Conservation (phyloP, 2,888 invertebrate species). For the Anticlea derivata region DNA sequence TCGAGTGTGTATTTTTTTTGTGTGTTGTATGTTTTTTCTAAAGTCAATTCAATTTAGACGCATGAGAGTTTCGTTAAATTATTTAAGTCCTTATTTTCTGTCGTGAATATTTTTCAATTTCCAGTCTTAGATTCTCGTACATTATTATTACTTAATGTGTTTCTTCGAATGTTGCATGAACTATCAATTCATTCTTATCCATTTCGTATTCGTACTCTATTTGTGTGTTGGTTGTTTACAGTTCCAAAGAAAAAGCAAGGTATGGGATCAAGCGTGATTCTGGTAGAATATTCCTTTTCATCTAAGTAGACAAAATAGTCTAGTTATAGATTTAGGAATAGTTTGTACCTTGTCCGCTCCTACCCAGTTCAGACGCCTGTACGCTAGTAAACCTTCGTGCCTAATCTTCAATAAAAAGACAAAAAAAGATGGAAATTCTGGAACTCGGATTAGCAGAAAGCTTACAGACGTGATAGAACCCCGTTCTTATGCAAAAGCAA, state of each 20-base stretch:
- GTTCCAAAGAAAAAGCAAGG: constrained; percentile 91
- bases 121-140: constrained; percentile 4
- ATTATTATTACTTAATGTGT: constrained; percentile 17
- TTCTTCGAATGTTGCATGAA: constrained; percentile 60
- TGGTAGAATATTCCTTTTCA: constrained; percentile 84
- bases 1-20: too few species aligned
- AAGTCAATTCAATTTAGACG: constrained; percentile 28
- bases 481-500: constrained; percentile 37
- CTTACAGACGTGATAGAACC: constrained; percentile 50
- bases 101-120: constrained; percentile 15
- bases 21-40: constrained; percentile 35
- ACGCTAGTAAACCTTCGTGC: constrained; percentile 38
- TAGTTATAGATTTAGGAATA: constrained; percentile 77
- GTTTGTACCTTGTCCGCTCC: constrained; percentile 47
- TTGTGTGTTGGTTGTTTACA: constrained; percentile 89
- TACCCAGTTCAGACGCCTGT: constrained; percentile 45
- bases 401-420: neutral
- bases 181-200: constrained; percentile 53
- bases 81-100: constrained; percentile 10
- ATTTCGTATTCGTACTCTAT: constrained; percentile 77
- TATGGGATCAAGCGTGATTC: constrained; percentile 83
- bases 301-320: constrained; percentile 76
- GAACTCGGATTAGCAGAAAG: constrained; percentile 3
- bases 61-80: constrained; percentile 22
- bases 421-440: neutral